phyloP scores from a whole-genome alignment of 2,888 invertebrate genomes.

The Philopedon plagiatum region DNA sequence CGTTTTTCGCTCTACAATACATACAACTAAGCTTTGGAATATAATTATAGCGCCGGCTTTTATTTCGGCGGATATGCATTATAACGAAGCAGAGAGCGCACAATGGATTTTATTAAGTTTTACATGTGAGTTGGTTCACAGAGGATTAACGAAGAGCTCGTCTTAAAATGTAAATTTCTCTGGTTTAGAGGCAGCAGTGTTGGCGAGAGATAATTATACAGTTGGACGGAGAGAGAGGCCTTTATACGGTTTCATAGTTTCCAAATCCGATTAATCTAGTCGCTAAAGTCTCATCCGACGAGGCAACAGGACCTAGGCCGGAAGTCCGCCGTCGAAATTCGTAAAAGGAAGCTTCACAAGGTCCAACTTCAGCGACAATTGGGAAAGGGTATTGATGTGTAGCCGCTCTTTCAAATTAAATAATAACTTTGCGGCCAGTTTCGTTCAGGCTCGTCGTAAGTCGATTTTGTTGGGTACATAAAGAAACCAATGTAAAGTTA shows the following conservation, averaged over 20 bases:
- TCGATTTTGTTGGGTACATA: not conserved
- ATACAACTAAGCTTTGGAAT: slow-evolving; percentile 33
- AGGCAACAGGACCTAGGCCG: slow-evolving; percentile 49
- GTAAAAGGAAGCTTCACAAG: slow-evolving; percentile 45
- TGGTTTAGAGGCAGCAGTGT: slow-evolving; percentile 59
- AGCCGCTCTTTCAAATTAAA: slow-evolving; percentile 38
- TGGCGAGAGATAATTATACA: slow-evolving; percentile 66
- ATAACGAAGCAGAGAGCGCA: slow-evolving; percentile 43
- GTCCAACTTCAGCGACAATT: slow-evolving; percentile 40
- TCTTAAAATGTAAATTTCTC: slow-evolving; percentile 66
- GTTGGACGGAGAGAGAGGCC: slow-evolving; percentile 60
- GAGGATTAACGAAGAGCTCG: slow-evolving; percentile 63
- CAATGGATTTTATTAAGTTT: slow-evolving; percentile 54
- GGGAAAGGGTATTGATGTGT: slow-evolving; percentile 36
- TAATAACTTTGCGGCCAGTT: slow-evolving; percentile 26
- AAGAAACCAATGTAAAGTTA: too few relatives aligned
- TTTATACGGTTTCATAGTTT: slow-evolving; percentile 68
- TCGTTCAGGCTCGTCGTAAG: not conserved
- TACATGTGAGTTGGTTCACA: slow-evolving; percentile 61
- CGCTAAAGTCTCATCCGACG: slow-evolving; percentile 37
- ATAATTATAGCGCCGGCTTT: slow-evolving; percentile 36
- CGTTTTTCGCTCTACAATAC: slow-evolving; percentile 2
- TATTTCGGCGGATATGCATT: slow-evolving; percentile 46
- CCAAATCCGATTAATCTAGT: slow-evolving; percentile 68
- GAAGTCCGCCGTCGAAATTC: slow-evolving; percentile 26